Evolutionary conservation across 2,797 vertebrate species (phyloP), one percentile per base, ranked within the genome.

Genomic region (Bucorvus abyssinicus): DNA sequence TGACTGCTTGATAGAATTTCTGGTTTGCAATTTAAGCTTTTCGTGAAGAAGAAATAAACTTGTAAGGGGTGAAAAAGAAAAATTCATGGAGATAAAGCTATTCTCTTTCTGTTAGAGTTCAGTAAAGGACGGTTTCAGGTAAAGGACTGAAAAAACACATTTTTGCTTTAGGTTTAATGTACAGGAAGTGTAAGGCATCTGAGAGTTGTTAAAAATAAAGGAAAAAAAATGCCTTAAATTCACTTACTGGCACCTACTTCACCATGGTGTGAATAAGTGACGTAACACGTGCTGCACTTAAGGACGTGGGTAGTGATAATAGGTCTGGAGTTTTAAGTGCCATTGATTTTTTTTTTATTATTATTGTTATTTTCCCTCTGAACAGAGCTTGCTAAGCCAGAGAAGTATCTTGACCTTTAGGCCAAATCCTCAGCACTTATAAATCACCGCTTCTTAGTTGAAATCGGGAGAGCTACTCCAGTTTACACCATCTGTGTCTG

Each of bases 1-100:
- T 89, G 69, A 64, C 84, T 97, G 61, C 84, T 89, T 89, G 85
- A 93, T 91, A 96, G 80, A 92, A 87, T 96, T 97, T 95, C 79
- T 96, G 88, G 82, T 91, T 88, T 92, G 87, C 67, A 84, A 53
- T 94, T 95, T 95, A 95, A 94, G 83, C 55, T 94, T 86, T 93
- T 94, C 79, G 90, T 85, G 89, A 97, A 92, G 53, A 89, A 86
- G 59, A 94, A 60, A 45, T 77, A 36, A 79, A 83, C 17, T 38
- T 45, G 42, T 68, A 74, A n/a, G 32, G 45, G 30, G 10, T 81
- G 50, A 88, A 87, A 89, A 68, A 45, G 17, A 84, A 78, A 87
- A 81, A 9, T 55, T 76, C 47, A 36, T 50, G 67, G 15, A 61
- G 40, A 68, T 75, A 52, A 55, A 57, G 15, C 44, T 47, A 19